Percentiles rank a stretch among this genome's conserved stretches.
These are phyloP conservation scores for Danio tinwini DNA, from an alignment of 2,797 vertebrate species.

Conservation along the genomic window DNA sequence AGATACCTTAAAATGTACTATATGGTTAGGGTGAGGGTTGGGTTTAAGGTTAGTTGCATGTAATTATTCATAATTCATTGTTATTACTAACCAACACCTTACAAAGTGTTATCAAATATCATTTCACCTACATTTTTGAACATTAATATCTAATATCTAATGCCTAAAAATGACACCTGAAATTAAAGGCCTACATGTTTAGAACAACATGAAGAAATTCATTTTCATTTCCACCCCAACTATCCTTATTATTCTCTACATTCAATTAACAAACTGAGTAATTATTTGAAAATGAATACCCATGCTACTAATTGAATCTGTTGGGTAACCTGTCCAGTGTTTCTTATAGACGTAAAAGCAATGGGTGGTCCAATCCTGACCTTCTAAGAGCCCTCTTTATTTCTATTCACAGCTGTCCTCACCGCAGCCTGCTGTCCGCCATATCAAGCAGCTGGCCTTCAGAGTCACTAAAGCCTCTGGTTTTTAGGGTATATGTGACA, in stretches of 20 bases:
- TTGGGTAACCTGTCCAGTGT: slow-evolving; percentile 26
- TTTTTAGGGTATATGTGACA: slow-evolving; percentile 82
- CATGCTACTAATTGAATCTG: not conserved
- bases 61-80: too few species aligned
- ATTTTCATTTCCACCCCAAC: not conserved
- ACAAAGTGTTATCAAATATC: too few species aligned
- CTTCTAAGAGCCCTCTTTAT: slow-evolving; percentile 63
- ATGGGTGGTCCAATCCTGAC: slow-evolving; percentile 35
- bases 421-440: slow-evolving; percentile 79
- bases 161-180: too few species aligned
- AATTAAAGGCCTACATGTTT: not conserved
- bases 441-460: slow-evolving; percentile 82
- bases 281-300: slow-evolving; percentile 6
- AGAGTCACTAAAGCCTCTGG: slow-evolving; percentile 75
- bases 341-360: slow-evolving; percentile 1
- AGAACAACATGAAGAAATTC: not conserved
- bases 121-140: too few species aligned
- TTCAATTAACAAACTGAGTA: slow-evolving; percentile 9
- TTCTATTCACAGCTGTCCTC: slow-evolving; percentile 61
- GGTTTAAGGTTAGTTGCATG: too few species aligned
- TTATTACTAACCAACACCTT: too few species aligned
- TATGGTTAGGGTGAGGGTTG: too few species aligned
- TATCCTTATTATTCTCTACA: not conserved
- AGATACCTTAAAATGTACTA: too few species aligned
- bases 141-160: too few species aligned